These are phyloP conservation scores for Gonioctena quinquepunctata DNA, from an alignment of 1,140 invertebrate species.

Conservation along the genomic window DNA sequence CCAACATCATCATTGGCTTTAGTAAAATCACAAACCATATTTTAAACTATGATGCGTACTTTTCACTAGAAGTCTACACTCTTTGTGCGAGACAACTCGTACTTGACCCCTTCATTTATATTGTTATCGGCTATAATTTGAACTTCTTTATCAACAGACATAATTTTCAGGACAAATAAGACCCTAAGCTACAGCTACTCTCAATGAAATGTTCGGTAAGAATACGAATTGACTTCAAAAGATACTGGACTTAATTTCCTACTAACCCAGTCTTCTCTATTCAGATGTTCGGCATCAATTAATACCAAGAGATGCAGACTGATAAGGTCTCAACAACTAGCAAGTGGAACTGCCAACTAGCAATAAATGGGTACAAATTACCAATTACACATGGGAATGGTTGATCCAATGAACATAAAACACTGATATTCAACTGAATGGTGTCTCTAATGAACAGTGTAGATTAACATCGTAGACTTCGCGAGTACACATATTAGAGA, in stretches of 20 bases:
- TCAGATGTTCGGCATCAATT: not conserved
- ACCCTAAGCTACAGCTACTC: not conserved
- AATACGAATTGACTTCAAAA: not conserved
- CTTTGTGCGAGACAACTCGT: too few relatives aligned
- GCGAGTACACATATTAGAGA: too few relatives aligned
- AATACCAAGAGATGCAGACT: not conserved
- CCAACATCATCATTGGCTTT: too few relatives aligned
- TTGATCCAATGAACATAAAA: not conserved
- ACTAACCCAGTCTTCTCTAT: not conserved
- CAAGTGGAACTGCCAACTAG: not conserved
- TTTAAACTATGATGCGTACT: too few relatives aligned
- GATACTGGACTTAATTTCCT: not conserved
- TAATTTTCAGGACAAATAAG: not conserved
- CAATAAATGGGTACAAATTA: not conserved
- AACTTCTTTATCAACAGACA: too few relatives aligned
- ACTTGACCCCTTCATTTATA: too few relatives aligned
- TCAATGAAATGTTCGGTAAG: not conserved
- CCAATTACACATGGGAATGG: not conserved
- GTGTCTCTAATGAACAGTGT: too few relatives aligned
- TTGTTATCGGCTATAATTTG: too few relatives aligned
- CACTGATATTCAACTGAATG: not conserved
- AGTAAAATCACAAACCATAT: too few relatives aligned
- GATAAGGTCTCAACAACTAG: not conserved
- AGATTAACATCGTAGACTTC: too few relatives aligned
- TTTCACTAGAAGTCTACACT: too few relatives aligned